Conservation (phyloP, 2,797 vertebrate genomes). For the Cynopterus sphinx region DNA sequence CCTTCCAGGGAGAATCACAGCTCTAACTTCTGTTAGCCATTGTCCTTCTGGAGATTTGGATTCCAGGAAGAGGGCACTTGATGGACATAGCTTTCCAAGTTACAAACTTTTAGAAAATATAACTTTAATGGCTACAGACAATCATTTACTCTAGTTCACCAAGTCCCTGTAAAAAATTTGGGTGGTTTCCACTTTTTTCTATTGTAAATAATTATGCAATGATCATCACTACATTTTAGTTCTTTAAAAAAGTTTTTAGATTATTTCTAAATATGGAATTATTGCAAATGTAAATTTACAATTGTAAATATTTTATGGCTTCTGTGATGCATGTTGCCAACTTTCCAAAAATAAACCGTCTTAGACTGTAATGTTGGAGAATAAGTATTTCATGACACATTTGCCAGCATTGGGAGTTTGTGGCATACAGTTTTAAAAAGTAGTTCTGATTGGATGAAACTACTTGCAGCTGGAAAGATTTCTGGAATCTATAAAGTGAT, state of each 20-base stretch:
- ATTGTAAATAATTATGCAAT: not conserved
- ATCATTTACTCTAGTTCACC: not conserved
- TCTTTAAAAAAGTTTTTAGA: not conserved
- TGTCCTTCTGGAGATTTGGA: not conserved
- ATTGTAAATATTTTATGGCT: conserved; percentile 39
- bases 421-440: conserved; percentile 48
- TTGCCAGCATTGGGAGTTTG: conserved; percentile 22
- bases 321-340: not conserved
- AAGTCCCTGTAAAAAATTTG: not conserved
- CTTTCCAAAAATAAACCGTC: not conserved
- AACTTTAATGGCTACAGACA: not conserved
- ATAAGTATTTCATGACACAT: not conserved
- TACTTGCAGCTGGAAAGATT: conserved; percentile 43
- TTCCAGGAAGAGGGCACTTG: not conserved
- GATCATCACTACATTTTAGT: not conserved
- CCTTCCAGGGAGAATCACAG: not conserved
- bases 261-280: conserved; percentile 10
- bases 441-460: conserved; percentile 58
- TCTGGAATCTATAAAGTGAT: conserved; percentile 28
- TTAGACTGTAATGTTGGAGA: not conserved
- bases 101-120: not conserved
- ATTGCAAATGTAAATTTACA: too few species aligned
- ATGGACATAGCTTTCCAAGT: not conserved
- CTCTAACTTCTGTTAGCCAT: not conserved
- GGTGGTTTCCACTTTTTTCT: not conserved